These are phyloP conservation scores for Cerastis rubricosa DNA, from an alignment of 2,888 invertebrate genomes.

Conservation along the genomic window DNA sequence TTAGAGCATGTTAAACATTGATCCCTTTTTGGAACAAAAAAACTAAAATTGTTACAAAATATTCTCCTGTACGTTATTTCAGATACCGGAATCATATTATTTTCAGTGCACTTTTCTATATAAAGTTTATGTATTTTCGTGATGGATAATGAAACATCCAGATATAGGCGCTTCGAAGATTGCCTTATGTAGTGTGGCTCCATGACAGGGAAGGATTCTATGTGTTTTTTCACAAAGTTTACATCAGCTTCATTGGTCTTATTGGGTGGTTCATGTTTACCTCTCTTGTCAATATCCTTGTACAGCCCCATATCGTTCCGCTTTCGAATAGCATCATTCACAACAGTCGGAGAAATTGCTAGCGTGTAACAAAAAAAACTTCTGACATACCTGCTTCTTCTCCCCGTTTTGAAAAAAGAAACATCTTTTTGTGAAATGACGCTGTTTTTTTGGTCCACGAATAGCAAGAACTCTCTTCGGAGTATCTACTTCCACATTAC, in stretches of 20 bases:
- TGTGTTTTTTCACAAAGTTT: conserved; percentile 12
- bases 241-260: conserved; percentile 3
- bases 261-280: conserved; percentile 9
- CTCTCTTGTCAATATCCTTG: conserved; percentile 5
- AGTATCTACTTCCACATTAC: conserved; percentile 10
- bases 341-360: conserved; percentile 11
- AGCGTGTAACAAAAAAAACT: conserved; percentile 10
- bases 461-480: conserved; percentile 23
- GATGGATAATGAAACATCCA: conserved; percentile 12
- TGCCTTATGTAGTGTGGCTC: conserved; percentile 13
- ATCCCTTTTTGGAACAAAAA: conserved; percentile 42
- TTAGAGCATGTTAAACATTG: conserved; percentile 46
- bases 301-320: conserved; percentile 8
- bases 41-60: conserved; percentile 41
- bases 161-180: conserved; percentile 7
- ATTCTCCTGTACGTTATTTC: conserved; percentile 45
- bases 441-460: conserved; percentile 24
- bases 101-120: conserved; percentile 22
- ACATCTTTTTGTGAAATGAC: conserved; percentile 29
- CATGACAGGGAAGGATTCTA: conserved; percentile 11
- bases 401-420: conserved; percentile 18
- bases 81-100: conserved; percentile 25
- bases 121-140: conserved; percentile 36
- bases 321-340: conserved; percentile 13
- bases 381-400: conserved; percentile 16